Conservation (phyloP, 2,888 invertebrate species). For the Eurytoma californica region DNA sequence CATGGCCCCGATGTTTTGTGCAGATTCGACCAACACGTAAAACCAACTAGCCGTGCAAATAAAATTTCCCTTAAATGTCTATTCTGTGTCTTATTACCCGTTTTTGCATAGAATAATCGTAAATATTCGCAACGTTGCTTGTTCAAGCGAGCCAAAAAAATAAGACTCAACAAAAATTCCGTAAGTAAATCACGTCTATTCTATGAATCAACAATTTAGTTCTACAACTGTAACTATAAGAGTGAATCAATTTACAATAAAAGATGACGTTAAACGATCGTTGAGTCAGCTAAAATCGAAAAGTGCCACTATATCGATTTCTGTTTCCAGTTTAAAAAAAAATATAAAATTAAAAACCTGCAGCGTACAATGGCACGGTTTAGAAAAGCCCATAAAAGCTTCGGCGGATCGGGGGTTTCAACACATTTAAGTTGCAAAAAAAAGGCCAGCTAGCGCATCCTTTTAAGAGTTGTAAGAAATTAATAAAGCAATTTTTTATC, state of each 20-base stretch:
- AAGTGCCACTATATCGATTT: not conserved
- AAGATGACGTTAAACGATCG: not conserved
- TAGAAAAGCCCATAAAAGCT: not conserved
- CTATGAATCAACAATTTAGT: not conserved
- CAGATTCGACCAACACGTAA: conserved; percentile 22
- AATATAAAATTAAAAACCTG: not conserved
- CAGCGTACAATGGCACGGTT: not conserved
- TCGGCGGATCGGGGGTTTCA: not conserved
- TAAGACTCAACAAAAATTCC: not conserved
- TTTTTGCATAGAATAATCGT: conserved; percentile 31
- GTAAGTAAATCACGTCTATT: not conserved
- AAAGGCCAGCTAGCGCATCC: not conserved
- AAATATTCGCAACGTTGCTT: conserved; percentile 13
- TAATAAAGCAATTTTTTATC: conserved; percentile 32
- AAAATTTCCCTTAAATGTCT: not conserved
- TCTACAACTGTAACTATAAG: not conserved
- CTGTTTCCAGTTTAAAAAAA: not conserved
- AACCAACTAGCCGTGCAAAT: not conserved
- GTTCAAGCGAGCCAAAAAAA: not conserved
- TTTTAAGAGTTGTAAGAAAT: conserved; percentile 23
- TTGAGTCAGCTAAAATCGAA: not conserved
- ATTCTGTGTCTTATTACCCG: conserved; percentile 19
- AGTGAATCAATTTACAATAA: not conserved
- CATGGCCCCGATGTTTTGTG: not conserved
- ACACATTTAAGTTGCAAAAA: no score